Evolutionary conservation across 2,797 vertebrate genomes (phyloP), one percentile per base, ranked within the genome.

Genomic region (Somateria mollissima): DNA sequence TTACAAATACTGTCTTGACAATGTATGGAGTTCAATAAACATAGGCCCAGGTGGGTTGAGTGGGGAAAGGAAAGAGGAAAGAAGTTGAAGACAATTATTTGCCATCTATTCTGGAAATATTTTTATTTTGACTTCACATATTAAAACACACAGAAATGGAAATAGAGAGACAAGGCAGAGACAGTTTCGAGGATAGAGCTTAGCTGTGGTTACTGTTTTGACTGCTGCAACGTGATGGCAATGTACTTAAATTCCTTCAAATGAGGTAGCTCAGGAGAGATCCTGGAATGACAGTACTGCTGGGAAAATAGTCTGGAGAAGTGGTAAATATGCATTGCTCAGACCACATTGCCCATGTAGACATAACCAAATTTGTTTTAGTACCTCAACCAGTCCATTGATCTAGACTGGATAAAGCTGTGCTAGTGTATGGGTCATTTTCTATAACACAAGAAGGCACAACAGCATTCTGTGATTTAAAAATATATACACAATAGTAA

Each of bases 1-100:
- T 97, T 97, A 97, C 97, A 97, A 97, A 97, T 97, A 96, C 96
- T 97, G 95, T 87, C 97, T 96, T 97, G 97, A 97, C 97, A 97
- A 97, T 96, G 97, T 95, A 80, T 91, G 85, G 94, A 95, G 94
- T 94, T 97, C 97, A 97, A 97, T 97, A 97, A 97, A 97, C 97
- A 97, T 92, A 94, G 91, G 75, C 78, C 86, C 87, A 89, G 95
- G 86, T 94, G 95, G 84, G 92, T 74, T 95, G 87, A 94, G 34
- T 22, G 16, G 30, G 39, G 32, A 93, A 95, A 89, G 12, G 72
- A 83, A 90, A 91, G n/a, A 56, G 47, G 30, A 81, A 84, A 94
- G 5, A 70, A 93, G 54, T 47, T 58, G 51, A 87, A 96, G 41
- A 21, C 69, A 66, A 76, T 94, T 93, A 84, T 91, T 92, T 92